Base-by-base conservation (phyloP, 1,140 invertebrate species). In the Psix sp. region DNA sequence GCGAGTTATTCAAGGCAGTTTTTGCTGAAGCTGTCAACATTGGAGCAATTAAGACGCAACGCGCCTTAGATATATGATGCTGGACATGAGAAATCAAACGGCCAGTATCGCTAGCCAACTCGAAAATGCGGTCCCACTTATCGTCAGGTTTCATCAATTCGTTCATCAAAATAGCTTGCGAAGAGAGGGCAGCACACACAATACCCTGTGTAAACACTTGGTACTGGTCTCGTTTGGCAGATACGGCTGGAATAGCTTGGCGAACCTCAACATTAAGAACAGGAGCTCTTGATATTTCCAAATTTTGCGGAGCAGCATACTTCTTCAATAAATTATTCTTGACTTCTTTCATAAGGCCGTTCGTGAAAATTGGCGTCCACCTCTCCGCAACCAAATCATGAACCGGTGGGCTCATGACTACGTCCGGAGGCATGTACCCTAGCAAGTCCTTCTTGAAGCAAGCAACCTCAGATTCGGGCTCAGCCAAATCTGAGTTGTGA, bases 401-500 rank as follows among this genome's bases (percentile, higher is more conserved):
- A 2, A 49, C 17, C 1, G 31, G 14, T 17, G 43, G 43, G 3
- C 45, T 45, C 2, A 21, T 1, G 0, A 4, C 5, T 1, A 16
- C 5, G 4, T 24, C 14, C 2, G 24, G 5, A 5, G 16, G n/a
- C 18, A 39, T n/a, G 6, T 40, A 43, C 3, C 45, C 57, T 6
- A 62, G 9, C 1, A 62, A 6, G 4, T 62, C 45, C 15, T 48
- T 48, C 9, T 62, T 62, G n/a, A 62, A 62, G 21, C 39, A 18
- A 1, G 42, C 31, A 11, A 45, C n/a, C n/a, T n/a, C n/a, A n/a
- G n/a, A n/a, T n/a, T n/a, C n/a, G n/a, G n/a, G n/a, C n/a, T n/a
- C n/a, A n/a, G n/a, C n/a, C n/a, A n/a, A n/a, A n/a, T 91, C 75
- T 91, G 81, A 88, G 6, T 10, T 29, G 7, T 10, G 7, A 29